Percentiles rank a stretch among this genome's conserved stretches.
Conservation (phyloP, 2,797 vertebrate genomes). For the Setipinna tenuifilis region DNA sequence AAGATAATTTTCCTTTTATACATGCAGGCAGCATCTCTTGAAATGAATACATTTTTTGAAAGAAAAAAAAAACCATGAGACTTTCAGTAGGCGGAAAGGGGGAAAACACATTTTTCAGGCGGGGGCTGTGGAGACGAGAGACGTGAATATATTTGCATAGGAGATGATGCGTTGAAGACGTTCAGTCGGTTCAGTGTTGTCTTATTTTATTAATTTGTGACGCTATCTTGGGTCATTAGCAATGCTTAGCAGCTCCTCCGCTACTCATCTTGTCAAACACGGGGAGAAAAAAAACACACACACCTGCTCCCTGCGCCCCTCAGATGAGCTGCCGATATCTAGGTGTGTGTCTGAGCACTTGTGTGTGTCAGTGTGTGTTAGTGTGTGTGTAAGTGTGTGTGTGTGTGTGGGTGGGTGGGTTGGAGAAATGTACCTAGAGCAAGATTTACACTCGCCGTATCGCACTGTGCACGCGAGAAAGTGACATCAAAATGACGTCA, state of each 20-base stretch:
- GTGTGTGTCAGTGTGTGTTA: background rate
- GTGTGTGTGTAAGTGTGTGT: background rate
- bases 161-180: conserved; percentile 30
- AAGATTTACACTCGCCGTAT: too few species aligned
- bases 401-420: background rate
- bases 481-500: too few species aligned
- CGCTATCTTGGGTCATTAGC: background rate
- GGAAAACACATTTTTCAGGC: conserved; percentile 32
- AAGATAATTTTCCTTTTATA: conserved; percentile 56
- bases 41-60: too few species aligned
- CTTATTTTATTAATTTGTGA: conserved; percentile 30
- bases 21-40: conserved; percentile 32
- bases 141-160: conserved; percentile 11
- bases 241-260: background rate
- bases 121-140: conserved; percentile 35
- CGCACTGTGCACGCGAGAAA: too few species aligned
- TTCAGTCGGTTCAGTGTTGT: conserved; percentile 29
- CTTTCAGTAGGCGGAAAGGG: background rate
- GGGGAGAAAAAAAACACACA: too few species aligned
- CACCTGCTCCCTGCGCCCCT: background rate
- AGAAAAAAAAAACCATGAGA: background rate
- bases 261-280: background rate
- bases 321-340: background rate
- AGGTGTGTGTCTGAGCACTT: too few species aligned
- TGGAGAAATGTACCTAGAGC: too few species aligned